phyloP scores from a whole-genome alignment of 2,113 vertebrate genomes.

The Mormyrus iriodes region DNA sequence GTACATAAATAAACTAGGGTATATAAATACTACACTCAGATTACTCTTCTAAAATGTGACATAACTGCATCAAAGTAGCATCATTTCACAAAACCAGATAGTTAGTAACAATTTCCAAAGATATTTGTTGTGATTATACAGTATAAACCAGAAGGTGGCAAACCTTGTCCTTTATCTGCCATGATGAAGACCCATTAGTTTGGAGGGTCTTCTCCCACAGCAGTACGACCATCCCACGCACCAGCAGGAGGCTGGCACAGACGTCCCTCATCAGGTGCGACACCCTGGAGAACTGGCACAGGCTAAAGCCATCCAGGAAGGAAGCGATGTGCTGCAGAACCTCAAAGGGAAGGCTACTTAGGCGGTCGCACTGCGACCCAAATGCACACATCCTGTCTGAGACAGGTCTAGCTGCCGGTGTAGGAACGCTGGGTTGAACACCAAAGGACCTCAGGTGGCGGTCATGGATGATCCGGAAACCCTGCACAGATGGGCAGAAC shows the following conservation, averaged over 20 bases:
- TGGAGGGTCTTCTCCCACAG: constrained; percentile 83
- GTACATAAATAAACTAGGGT: too few species aligned
- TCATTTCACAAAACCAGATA: neutral
- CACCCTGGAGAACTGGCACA: constrained; percentile 89
- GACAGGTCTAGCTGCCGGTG: constrained; percentile 55
- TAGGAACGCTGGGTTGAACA: constrained; percentile 75
- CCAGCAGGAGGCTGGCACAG: constrained; percentile 86
- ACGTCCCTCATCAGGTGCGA: constrained; percentile 91
- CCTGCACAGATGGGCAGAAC: constrained; percentile 91
- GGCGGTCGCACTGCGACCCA: constrained; percentile 64
- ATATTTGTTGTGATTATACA: neutral
- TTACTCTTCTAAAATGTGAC: too few species aligned
- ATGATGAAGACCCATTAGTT: constrained; percentile 72
- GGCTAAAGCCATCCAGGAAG: constrained; percentile 92
- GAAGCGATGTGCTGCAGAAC: constrained; percentile 86
- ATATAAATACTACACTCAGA: too few species aligned
- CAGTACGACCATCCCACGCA: constrained; percentile 93
- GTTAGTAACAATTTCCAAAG: neutral
- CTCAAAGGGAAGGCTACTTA: constrained; percentile 89
- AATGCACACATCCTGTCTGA: constrained; percentile 54
- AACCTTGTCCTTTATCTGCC: constrained; percentile 97
- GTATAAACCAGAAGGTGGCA: constrained; percentile 27
- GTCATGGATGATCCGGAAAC: constrained; percentile 91
- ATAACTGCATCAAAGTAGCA: neutral
- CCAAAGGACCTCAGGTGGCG: constrained; percentile 90